Conservation (phyloP, 2,113 vertebrate genomes). For the Lagopus leucura region DNA sequence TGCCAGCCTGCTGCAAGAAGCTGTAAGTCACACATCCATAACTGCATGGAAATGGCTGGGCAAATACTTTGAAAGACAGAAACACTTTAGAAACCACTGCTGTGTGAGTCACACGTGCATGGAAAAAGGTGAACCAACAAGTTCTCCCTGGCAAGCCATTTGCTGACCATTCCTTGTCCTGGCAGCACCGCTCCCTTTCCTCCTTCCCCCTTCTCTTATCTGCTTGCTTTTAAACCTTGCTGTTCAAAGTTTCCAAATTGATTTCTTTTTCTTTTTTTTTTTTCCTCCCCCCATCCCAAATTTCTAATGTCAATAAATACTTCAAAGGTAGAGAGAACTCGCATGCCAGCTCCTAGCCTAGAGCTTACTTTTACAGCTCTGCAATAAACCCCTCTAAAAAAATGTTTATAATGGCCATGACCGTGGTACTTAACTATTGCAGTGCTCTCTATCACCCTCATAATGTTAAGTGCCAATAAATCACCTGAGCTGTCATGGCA, state of each 20-base stretch:
- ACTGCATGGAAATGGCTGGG: slow-evolving; percentile 58
- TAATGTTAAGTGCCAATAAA: slow-evolving; percentile 56
- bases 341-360: slow-evolving; percentile 35
- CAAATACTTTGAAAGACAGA: slow-evolving; percentile 44
- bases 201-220: not conserved
- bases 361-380: slow-evolving; percentile 62
- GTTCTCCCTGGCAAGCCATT: not conserved
- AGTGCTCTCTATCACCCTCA: slow-evolving; percentile 17
- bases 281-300: not conserved
- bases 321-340: slow-evolving; percentile 38
- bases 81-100: slow-evolving; percentile 20
- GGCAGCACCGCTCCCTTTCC: fast-evolving
- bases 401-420: slow-evolving; percentile 62
- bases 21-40: slow-evolving; percentile 57
- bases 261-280: not conserved
- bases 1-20: slow-evolving; percentile 1
- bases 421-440: slow-evolving; percentile 44
- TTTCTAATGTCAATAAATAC: slow-evolving; percentile 56
- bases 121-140: slow-evolving; percentile 5
- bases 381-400: slow-evolving; percentile 51
- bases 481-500: slow-evolving; percentile 23
- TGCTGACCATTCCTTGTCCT: not conserved
- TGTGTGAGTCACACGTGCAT: not conserved
- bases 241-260: slow-evolving; percentile 29
- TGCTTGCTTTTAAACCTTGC: not conserved